Conservation (phyloP, 2,888 invertebrate species). For the Stenchaetothrips biformis region DNA sequence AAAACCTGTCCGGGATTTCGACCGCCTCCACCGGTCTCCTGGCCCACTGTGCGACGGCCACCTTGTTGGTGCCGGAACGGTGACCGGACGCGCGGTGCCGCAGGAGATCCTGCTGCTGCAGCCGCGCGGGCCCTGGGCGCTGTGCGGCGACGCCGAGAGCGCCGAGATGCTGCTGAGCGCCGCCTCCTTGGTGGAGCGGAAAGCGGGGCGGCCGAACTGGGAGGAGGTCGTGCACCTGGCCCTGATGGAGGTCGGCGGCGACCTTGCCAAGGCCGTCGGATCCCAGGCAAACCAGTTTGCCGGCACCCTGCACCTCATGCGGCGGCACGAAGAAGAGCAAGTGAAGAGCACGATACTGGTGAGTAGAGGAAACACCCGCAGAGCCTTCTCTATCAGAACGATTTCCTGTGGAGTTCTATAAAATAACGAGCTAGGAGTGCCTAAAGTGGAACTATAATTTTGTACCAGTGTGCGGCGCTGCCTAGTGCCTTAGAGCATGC, state of each 20-base stretch:
- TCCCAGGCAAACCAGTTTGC: not conserved
- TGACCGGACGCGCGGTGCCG: not conserved
- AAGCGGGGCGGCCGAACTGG: not conserved
- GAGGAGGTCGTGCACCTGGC: not conserved
- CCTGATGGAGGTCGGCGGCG: not conserved
- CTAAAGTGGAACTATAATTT: too few species aligned
- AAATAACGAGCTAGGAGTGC: too few species aligned
- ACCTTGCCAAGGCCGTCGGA: not conserved
- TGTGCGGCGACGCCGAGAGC: not conserved
- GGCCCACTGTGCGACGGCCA: too few species aligned
- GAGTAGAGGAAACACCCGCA: not conserved
- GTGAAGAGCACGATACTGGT: not conserved
- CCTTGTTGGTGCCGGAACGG: too few species aligned
- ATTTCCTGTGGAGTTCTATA: not conserved
- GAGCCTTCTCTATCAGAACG: not conserved
- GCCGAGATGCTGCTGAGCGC: not conserved
- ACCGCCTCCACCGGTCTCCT: too few species aligned
- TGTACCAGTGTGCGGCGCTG: too few species aligned
- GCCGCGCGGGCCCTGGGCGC: not conserved
- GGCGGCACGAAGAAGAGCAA: not conserved
- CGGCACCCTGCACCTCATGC: not conserved
- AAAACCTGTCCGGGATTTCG: too few species aligned
- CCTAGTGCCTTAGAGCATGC: too few species aligned
- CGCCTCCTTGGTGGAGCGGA: not conserved
- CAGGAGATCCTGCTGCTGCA: conserved; percentile 6